phyloP scores from a whole-genome alignment of 2,113 vertebrate species.

The Chaenogobius annularis region DNA sequence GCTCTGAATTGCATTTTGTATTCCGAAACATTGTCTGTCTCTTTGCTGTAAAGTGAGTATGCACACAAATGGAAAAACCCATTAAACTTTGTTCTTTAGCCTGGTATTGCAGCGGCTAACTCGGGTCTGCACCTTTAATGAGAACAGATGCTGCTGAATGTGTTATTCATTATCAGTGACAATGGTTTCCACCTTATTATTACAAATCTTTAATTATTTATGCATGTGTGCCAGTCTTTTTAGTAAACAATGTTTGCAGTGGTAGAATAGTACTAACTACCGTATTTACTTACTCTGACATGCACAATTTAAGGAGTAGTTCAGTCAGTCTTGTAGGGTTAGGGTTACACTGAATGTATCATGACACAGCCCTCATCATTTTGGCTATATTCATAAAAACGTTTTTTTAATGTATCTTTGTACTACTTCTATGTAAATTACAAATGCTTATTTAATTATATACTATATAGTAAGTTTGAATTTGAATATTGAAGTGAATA shows the following conservation, averaged over 20 bases:
- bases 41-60: slow-evolving; percentile 1
- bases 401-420: no score
- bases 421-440: no score
- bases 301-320: no score
- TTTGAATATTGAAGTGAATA: no score
- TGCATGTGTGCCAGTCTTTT: background rate
- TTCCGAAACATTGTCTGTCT: background rate
- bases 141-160: background rate
- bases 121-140: slow-evolving; percentile 2
- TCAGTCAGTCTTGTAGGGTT: no score
- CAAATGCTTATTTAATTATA: no score
- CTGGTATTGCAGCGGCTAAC: background rate
- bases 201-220: slow-evolving; percentile 24
- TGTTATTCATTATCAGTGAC: slow-evolving; percentile 13
- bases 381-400: no score
- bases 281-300: no score
- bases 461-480: no score
- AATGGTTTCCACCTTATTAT: slow-evolving; percentile 5
- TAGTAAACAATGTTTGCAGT: background rate
- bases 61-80: background rate
- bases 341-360: no score
- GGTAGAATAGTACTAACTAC: background rate
- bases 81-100: background rate
- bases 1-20: slow-evolving; percentile 7
- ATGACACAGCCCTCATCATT: no score